Evolutionary conservation across 2,888 invertebrate genomes (phyloP), one percentile per base, ranked within the genome.

Genomic region (Diadegma fenestrale): DNA sequence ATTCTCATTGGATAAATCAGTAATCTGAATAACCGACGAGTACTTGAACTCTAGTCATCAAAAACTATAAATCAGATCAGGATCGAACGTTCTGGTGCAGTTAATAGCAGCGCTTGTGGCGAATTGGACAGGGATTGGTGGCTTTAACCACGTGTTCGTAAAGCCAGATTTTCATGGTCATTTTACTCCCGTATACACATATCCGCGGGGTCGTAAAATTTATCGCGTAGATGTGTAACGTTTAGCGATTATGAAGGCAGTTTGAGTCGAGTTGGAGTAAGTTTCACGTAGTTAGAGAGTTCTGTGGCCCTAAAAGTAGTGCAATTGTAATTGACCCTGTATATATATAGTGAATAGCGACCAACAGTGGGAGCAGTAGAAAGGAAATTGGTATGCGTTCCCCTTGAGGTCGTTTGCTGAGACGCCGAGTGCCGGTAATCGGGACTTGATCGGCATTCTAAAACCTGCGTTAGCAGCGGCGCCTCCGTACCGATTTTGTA

Each of bases 181-280:
- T 81, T 69, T n/a, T 61, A 48, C 73, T 45, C 30, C 73, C 58
- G 73, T 43, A 68, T 43, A 75, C 63, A 26, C 58, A 26, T 22
- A 68, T 81, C 81, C 73, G n/a, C n/a, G n/a, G n/a, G 78, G 68
- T 81, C 77, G 73, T 81, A 78, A 85, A 81, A 51, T 73, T 41
- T 26, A 51, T 78, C 77, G 77, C n/a, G 33, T 30, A 30, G 68
- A 66, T 48, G 51, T 66, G 66, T 51, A 45, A 58, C 61, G 69
- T 75, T 82, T 73, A 79, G 73, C 82, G 85, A 85, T 85, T 82
- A 82, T 78, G 51, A 82, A 45, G 69, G 51, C 66, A 58, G 77
- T 45, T 64, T 79, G 66, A 68, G 61, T 80, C 51, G 41, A 33
- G 58, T 22, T 45, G 71, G 51, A 71, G 71, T 63, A 76, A 69